Evolutionary conservation across 53 echinoderm and acorn worm species (phyloP), one percentile per base, ranked within the genome.

Genomic region (Astropecten irregularis): DNA sequence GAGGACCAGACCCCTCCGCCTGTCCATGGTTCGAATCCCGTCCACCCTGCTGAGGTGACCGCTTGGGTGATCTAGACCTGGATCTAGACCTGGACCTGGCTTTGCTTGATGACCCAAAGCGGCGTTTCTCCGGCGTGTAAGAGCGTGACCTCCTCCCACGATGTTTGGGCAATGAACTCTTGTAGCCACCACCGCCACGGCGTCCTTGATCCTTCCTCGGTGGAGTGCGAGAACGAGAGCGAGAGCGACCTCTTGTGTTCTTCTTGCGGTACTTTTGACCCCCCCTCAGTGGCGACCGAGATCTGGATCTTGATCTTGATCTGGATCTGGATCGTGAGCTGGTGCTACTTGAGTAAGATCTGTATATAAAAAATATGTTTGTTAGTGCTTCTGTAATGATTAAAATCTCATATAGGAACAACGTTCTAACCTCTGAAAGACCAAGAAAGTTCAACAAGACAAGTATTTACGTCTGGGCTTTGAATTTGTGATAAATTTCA

Each of bases 291-390:
- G 61, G 61, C 16, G 79, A 79, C 30, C 79, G 35, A 16, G 79
- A 79, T 37, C 79, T 42, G 62, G 79, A 79, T 62, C 62, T 27
- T 9, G 79, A 79, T 42, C 79, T 61, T 7, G 79, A 79, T 46
- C 62, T 60, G 30, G 79, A 61, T 56, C 79, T 42, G 62, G 79
- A 79, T 46, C 62, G 42, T 7, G 79, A 79, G 4, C 61, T 46
- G 40, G 44, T 42, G 49, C 79, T 79, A 21, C 62, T 79, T n/a
- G 79, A 61, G 39, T 79, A 79, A 62, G 79, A 79, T 62, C 79
- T 79, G 62, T 2, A 31, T 40, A 55, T 30, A 18, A 58, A n/a
- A 30, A 54, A 54, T 9, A 54, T 53, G 19, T 53, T 54, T 53
- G 73, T 35, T 73, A 53, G 37, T 0, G 13, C 11, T 4, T 21